Evolutionary conservation across 2,113 vertebrate species (phyloP).

Genomic region (Pseudorhombus dupliciocellatus): DNA sequence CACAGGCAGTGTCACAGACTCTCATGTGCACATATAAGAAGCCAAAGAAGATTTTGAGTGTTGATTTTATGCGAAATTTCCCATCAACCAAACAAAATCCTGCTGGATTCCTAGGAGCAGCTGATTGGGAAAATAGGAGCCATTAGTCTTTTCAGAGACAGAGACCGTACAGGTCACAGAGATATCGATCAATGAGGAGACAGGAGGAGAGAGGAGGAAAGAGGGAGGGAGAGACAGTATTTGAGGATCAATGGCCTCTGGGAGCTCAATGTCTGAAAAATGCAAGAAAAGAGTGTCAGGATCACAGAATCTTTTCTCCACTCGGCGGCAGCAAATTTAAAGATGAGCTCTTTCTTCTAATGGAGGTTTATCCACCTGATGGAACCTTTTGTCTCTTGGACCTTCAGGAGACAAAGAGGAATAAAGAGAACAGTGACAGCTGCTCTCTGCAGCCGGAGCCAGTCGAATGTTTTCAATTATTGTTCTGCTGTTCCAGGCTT

Average conservation of each 20-base stretch:
- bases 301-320: constrained; percentile 14
- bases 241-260: constrained; percentile 56
- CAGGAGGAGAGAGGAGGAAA: constrained; percentile 7
- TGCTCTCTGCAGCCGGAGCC: too few relatives aligned
- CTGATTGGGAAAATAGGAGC: constrained; percentile 54
- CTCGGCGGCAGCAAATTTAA: not conserved
- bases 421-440: too few relatives aligned
- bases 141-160: constrained; percentile 51
- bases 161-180: constrained; percentile 47
- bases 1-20: not conserved
- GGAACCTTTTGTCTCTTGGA: too few relatives aligned
- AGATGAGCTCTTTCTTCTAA: not conserved
- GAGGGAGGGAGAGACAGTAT: constrained; percentile 38
- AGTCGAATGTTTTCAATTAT: not conserved
- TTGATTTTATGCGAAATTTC: constrained; percentile 14
- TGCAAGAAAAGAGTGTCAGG: constrained; percentile 22
- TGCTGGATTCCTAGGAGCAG: constrained; percentile 38
- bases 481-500: constrained; percentile 53
- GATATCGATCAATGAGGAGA: constrained; percentile 61
- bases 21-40: not conserved
- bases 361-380: too few relatives aligned
- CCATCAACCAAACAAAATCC: constrained; percentile 22
- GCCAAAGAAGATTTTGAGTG: constrained; percentile 1
- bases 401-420: too few relatives aligned
- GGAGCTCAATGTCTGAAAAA: constrained; percentile 42